Percentiles rank a stretch among this genome's conserved stretches.
Evolutionary conservation across 2,888 invertebrate species (phyloP).

Genomic region (Polymixis flavicincta): DNA sequence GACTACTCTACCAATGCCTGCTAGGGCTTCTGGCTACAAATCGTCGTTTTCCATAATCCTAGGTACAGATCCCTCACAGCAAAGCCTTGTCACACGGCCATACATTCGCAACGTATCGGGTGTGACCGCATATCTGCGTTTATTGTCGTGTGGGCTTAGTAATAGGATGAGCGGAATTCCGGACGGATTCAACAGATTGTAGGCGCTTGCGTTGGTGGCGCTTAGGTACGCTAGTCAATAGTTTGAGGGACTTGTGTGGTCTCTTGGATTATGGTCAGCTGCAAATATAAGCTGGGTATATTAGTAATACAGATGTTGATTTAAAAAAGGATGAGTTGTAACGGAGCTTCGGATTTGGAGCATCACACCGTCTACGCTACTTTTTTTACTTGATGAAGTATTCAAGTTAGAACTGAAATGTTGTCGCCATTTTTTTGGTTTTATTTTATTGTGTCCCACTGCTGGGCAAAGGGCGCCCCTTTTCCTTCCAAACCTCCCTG

Average conservation of each 20-base stretch:
- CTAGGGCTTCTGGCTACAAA: background rate
- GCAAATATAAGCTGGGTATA: background rate
- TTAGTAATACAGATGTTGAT: background rate
- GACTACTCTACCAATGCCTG: background rate
- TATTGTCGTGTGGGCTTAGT: slow-evolving; percentile 50
- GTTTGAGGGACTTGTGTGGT: slow-evolving; percentile 39
- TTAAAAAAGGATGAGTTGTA: background rate
- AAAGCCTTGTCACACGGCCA: slow-evolving; percentile 15
- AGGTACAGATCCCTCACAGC: background rate
- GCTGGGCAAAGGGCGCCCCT: no score
- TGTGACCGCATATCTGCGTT: slow-evolving; percentile 42
- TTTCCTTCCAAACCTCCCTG: no score
- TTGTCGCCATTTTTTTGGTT: no score
- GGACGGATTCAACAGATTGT: slow-evolving; percentile 43
- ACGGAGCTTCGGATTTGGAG: background rate
- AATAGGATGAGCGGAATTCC: slow-evolving; percentile 54
- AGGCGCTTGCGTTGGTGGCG: slow-evolving; percentile 40
- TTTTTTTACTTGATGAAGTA: background rate
- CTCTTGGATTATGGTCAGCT: background rate
- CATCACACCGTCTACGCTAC: background rate
- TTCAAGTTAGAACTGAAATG: background rate
- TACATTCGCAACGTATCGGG: slow-evolving; percentile 31
- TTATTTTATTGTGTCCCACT: no score
- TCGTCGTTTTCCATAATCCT: slow-evolving; percentile 25
- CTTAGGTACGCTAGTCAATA: slow-evolving; percentile 41